Percentiles rank a stretch among this genome's conserved stretches.
phyloP scores from a whole-genome alignment of 2,888 invertebrate genomes.

The Sesia bembeciformis region DNA sequence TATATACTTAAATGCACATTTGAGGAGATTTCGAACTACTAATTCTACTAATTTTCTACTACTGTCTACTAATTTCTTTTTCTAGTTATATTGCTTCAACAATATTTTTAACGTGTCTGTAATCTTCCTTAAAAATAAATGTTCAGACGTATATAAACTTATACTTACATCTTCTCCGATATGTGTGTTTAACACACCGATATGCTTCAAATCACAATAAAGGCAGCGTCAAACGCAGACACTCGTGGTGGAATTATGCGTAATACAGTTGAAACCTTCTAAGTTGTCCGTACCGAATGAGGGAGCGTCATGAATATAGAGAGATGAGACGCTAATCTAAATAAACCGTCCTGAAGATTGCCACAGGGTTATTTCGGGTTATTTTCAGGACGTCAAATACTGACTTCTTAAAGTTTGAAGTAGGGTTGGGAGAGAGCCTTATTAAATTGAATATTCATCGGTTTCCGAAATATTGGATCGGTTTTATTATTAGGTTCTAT shows the following conservation, averaged over 20 bases:
- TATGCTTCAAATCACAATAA: background rate
- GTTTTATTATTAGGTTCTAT: too few species aligned
- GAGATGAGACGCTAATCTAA: conserved; percentile 41
- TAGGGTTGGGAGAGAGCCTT: too few species aligned
- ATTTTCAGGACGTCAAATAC: conserved; percentile 14
- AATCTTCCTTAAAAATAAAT: too few species aligned
- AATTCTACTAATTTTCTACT: too few species aligned
- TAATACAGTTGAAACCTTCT: conserved; percentile 22
- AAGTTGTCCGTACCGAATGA: conserved; percentile 19
- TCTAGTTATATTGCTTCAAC: too few species aligned
- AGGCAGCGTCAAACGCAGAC: conserved; percentile 15
- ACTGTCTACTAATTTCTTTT: too few species aligned
- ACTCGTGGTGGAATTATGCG: conserved; percentile 24
- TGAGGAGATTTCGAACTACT: too few species aligned
- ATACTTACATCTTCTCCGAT: background rate
- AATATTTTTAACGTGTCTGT: too few species aligned
- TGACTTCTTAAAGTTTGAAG: background rate
- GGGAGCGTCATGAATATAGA: conserved; percentile 38
- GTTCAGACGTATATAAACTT: too few species aligned
- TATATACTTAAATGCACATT: too few species aligned
- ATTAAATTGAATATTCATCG: too few species aligned
- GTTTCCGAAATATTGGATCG: too few species aligned
- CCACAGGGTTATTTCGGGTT: conserved; percentile 27
- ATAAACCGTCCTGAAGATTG: conserved; percentile 30
- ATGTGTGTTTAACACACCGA: background rate